A percentile compares a stretch with the other conserved stretches of the same genome.
Conservation (phyloP, 2,113 vertebrate species). For the Sitta europaea region DNA sequence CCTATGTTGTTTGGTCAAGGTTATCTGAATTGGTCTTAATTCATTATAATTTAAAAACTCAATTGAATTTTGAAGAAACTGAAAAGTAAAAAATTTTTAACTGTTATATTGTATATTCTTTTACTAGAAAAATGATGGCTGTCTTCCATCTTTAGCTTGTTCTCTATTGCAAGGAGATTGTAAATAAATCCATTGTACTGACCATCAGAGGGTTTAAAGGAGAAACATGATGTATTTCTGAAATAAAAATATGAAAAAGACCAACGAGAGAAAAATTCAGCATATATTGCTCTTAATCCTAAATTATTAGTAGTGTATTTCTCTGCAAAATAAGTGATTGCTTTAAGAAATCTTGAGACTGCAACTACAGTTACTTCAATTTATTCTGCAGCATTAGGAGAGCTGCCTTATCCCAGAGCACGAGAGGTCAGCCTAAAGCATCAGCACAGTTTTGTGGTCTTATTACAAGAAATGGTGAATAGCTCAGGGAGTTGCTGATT, state of each 20-base stretch:
- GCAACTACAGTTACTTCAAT: background rate
- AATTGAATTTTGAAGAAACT: constrained; percentile 39
- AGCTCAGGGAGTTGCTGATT: background rate
- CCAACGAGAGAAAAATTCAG: background rate
- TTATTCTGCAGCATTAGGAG: background rate
- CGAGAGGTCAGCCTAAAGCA: background rate
- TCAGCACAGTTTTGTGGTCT: background rate
- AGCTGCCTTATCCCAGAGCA: background rate
- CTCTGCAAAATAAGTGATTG: background rate
- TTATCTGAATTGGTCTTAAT: background rate
- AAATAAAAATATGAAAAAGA: background rate
- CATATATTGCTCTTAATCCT: background rate
- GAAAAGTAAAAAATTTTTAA: background rate
- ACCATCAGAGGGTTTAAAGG: background rate
- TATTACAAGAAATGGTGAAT: background rate
- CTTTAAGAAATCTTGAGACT: background rate
- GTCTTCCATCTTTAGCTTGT: background rate
- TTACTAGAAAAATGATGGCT: background rate
- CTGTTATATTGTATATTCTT: background rate
- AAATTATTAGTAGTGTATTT: background rate
- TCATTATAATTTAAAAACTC: constrained; percentile 21
- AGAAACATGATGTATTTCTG: background rate
- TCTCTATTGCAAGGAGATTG: background rate
- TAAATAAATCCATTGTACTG: background rate
- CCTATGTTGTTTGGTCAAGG: background rate